Evolutionary conservation across 2,113 vertebrate genomes (phyloP), one percentile per base, ranked within the genome.

Genomic region (Rhabdornis inornatus): DNA sequence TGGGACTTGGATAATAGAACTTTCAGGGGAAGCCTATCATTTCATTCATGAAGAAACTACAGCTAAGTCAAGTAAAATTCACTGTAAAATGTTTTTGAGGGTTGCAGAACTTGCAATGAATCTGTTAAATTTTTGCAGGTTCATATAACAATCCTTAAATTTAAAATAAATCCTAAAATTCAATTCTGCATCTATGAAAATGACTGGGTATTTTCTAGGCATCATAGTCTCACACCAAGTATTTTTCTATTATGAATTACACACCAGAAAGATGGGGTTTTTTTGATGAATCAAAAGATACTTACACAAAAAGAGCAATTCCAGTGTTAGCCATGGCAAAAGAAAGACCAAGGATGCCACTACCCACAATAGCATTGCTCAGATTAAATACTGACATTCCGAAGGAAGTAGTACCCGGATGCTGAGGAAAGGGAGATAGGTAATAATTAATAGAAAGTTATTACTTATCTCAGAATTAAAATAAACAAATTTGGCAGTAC

Each of bases 311-410:
- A 42, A 99, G 98, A 93, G 98, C 99, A 95, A 99, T 99, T 97
- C 99, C 99, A 74, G 99, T 99, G 98, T 99, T 99, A 98, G 99
- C 99, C 99, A 99, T 99, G 96, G 99, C 99, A 97, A 98, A 99
- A 77, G 99, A 99, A 96, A 99, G 98, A 78, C 99, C 99, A 93
- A 99, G 98, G 95, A 99, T 99, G 94, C 99, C 99, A 91, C 99
- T 99, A 96, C 99, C 99, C 98, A 99, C 99, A 98, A 99, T 99
- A 97, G 99, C 99, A 96, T 99, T 99, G 96, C 99, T 99, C 97
- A 99, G 98, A 97, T 99, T 99, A 98, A 99, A 99, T 91, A 99
- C 99, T 57, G 99, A 99, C 99, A 99, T 99, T 96, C 99, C 99
- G 68, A 99, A 99, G 77, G 99, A 99, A 68, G 99, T 99, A 40